Base-by-base conservation (phyloP, 2,797 vertebrate genomes). In the Cygnus olor region DNA sequence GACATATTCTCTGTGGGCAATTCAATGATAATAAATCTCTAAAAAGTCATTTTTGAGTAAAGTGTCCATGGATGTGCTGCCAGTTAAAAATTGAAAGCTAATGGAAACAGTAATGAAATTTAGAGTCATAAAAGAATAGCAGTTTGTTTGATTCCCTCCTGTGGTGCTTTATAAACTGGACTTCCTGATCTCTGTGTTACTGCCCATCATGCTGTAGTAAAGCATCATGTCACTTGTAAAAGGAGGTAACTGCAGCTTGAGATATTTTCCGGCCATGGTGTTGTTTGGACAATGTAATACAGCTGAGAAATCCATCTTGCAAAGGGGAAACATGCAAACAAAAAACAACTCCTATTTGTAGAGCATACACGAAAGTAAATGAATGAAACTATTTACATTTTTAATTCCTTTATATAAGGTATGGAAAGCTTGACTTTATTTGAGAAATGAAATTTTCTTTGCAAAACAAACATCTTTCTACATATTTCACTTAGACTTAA, bases 171-270 rank as follows among this genome's bases (percentile, higher is more conserved):
- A 34, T 38, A 76, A 61, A 54, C 5, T 38, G 18, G 15, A 36
- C 24, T 65, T 90, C 53, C 38, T 81, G 44, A 81, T 80, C 45
- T 40, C 27, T 85, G 24, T 86, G 10, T 64, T 74, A n/a, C n/a
- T 58, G 22, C 22, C 22, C 10, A 12, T 60, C 4, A 0, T 74
- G 22, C 28, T 64, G 18, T 34, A 38, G 85, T n/a, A 14, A 76
- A 51, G 7, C 22, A 65, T 32, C 69, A 28, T 70, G 24, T 72
- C 72, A 7, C 20, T 42, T 58, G 5, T 63, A 38, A 85, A 56
- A 73, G 6, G 10, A 60, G 3, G 3, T 15, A 82, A 34, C 10
- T 14, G 11, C 4, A 89, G 34, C 0, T 13, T 14, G 0, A 72
- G 27, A 22, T 32, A 28, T 36, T 40, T 93, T 90, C 34, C 5